Evolutionary conservation across 2,113 vertebrate genomes (phyloP).

Genomic region (Burhinus bistriatus): DNA sequence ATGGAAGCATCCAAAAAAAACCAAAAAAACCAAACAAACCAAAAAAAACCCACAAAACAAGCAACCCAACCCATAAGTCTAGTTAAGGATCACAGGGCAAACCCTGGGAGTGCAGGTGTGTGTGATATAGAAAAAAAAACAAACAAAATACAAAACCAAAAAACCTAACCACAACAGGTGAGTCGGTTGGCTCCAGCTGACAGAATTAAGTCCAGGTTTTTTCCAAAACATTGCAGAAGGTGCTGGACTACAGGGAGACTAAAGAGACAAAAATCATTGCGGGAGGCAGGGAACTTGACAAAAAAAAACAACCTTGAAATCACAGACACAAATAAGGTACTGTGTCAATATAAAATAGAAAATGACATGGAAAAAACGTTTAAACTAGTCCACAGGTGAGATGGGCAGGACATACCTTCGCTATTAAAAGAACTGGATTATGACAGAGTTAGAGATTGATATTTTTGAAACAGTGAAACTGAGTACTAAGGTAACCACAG

Average conservation of each 20-base stretch:
- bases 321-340: background rate
- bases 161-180: background rate
- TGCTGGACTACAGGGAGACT: background rate
- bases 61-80: fast-evolving
- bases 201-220: background rate
- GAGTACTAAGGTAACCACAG: background rate
- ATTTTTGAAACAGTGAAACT: background rate
- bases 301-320: background rate
- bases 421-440: background rate
- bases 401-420: background rate
- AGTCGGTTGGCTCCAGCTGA: background rate
- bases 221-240: background rate
- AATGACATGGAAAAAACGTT: background rate
- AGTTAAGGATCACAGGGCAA: background rate
- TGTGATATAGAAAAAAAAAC: background rate
- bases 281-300: background rate
- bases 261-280: background rate
- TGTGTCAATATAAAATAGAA: background rate
- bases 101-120: too few relatives aligned
- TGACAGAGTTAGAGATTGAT: background rate
- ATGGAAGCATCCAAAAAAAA: background rate
- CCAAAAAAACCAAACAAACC: background rate
- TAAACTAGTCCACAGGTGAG: background rate
- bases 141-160: background rate
- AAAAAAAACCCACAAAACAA: background rate